Base-by-base conservation (phyloP, 1,140 invertebrate genomes). In the Penaeus vannamei region DNA sequence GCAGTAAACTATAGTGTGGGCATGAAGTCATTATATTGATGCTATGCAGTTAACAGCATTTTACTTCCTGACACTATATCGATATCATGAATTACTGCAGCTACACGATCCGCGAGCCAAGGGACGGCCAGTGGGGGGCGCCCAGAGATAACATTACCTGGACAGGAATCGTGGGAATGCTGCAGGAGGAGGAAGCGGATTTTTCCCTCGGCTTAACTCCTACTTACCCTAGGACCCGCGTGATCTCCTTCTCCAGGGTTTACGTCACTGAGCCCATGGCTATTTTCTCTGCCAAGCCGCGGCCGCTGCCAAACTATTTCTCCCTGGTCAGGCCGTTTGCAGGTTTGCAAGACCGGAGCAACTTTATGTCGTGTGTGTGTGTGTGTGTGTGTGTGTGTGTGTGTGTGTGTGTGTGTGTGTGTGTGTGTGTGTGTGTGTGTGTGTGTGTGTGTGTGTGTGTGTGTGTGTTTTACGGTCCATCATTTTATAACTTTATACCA, bases 251-350 rank as follows among this genome's bases (percentile, higher is more conserved):
- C 32, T 23, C 77, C 46, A 62, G 77, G 14, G 59, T 82, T 20
- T 87, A 87, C 77, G 64, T 81, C 59, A 61, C 80, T 7, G 85
- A 87, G 20, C 29, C 77, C 10, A 20, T 87, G 20, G 61, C 61
- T 2, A 87, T 87, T 10, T n/a, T 87, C 26, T 87, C 85, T 1
- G 36, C 29, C 22, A 87, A 82, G 59, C 85, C 85, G 0, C 22
- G 29, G 64, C 85, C 77, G 14, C 36, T 82, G 32, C 85, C 85
- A 42, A 59, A 81, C 12, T 81, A 80, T 29, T 42, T 87, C 60
- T 64, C 85, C 23, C 61, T 87, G 7, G 32, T 64, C 77, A 87
- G 77, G 23, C 85, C 85, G 20, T 77, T 87, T 53, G 61, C 26
- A 46, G 61, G 85, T 87, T 17, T 2, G 0, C 14, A 53, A 53